These are phyloP conservation scores for Caenorhabditis sulstoni DNA, from an alignment of 2,888 invertebrate genomes.

Conservation along the genomic window DNA sequence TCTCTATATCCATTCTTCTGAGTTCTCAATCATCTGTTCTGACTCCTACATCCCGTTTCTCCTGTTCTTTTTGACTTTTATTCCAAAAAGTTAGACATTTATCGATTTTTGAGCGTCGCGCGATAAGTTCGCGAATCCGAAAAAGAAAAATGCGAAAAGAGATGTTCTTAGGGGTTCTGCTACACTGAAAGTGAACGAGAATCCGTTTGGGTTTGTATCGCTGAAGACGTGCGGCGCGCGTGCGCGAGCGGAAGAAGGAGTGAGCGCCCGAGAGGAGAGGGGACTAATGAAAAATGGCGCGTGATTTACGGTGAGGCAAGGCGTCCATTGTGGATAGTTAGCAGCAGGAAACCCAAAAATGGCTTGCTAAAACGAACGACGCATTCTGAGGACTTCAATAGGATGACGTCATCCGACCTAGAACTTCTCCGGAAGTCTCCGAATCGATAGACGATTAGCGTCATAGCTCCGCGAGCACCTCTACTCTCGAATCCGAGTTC, in stretches of 20 bases:
- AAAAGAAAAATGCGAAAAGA: background rate
- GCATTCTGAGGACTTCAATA: background rate
- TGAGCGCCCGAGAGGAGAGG: constrained; percentile 3
- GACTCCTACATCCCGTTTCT: no score
- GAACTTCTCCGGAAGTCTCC: no score
- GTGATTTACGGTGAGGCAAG: constrained; percentile 8
- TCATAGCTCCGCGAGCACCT: no score
- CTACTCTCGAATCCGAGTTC: no score
- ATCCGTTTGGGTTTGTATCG: constrained; percentile 5
- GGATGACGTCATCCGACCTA: background rate
- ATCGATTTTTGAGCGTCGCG: background rate
- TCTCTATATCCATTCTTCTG: no score
- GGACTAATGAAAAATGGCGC: constrained; percentile 16
- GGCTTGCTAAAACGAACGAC: background rate
- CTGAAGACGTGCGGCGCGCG: background rate
- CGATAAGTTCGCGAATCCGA: background rate
- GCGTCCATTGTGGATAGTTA: background rate
- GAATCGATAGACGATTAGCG: no score
- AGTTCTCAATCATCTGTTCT: no score
- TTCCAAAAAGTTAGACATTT: background rate
- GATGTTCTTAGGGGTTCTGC: background rate
- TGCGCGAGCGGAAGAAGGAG: constrained; percentile 6
- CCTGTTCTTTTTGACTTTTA: no score
- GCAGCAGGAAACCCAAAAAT: background rate
- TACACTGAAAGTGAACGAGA: background rate